A percentile compares a stretch with the other conserved stretches of the same genome.
These are phyloP conservation scores for Agriopis leucophaearia DNA, from an alignment of 2,888 invertebrate species.

Conservation along the genomic window DNA sequence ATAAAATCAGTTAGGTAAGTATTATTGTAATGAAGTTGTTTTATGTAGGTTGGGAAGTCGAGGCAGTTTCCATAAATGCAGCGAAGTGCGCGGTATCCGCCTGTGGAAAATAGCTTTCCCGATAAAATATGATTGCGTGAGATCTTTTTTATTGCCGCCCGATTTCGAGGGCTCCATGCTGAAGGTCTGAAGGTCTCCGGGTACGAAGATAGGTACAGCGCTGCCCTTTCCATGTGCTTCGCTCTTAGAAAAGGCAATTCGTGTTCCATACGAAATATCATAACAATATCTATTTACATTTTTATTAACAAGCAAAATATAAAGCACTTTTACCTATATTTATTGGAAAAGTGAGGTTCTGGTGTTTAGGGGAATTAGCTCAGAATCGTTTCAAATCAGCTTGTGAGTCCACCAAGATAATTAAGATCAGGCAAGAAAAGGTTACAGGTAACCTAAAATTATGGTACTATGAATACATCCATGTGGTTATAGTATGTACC, in stretches of 20 bases:
- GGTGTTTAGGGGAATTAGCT: no score
- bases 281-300: no score
- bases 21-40: conserved; percentile 73
- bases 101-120: conserved; percentile 70
- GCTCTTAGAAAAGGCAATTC: not conserved
- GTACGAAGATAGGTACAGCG: conserved; percentile 1
- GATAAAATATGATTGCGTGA: conserved; percentile 82
- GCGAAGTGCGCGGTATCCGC: conserved; percentile 56
- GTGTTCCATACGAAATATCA: no score
- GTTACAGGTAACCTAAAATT: no score
- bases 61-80: conserved; percentile 65
- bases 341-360: no score
- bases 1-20: conserved; percentile 38
- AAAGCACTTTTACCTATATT: no score
- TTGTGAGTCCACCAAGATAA: no score
- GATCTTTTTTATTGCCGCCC: conserved; percentile 74
- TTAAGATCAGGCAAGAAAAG: no score
- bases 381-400: no score
- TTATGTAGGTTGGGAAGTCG: conserved; percentile 68
- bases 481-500: no score
- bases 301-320: no score
- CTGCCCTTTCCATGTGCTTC: not conserved
- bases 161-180: conserved; percentile 49
- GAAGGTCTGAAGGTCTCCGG: conserved; percentile 36
- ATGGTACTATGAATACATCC: no score